Conservation (phyloP, 2,797 vertebrate species). For the Brachyalestes nurse region DNA sequence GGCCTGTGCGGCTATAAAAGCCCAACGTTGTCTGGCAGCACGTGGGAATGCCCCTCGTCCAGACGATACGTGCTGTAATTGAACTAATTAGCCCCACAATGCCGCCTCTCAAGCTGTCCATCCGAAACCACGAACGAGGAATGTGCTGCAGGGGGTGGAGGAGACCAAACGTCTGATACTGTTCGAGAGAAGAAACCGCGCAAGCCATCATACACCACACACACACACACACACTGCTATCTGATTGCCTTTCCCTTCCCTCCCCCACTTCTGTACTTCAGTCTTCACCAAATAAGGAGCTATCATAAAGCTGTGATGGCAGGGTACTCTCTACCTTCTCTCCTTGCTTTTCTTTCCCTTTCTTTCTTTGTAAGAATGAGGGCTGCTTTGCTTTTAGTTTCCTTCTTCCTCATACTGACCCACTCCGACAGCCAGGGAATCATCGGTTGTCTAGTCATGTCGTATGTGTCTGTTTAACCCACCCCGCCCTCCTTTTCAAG, state of each 20-base stretch:
- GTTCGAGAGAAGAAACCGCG: slow-evolving; percentile 45
- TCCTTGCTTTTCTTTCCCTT: slow-evolving; percentile 11
- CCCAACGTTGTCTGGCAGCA: slow-evolving; percentile 69
- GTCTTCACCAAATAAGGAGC: slow-evolving; percentile 56
- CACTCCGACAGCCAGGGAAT: slow-evolving; percentile 67
- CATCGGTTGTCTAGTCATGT: slow-evolving; percentile 58
- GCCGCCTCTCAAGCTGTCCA: slow-evolving; percentile 75
- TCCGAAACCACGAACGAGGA: slow-evolving; percentile 68
- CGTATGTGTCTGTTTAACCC: slow-evolving; percentile 52
- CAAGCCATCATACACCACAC: not conserved
- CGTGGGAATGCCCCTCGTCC: slow-evolving; percentile 56
- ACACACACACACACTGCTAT: slow-evolving; percentile 41
- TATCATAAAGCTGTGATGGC: slow-evolving; percentile 35
- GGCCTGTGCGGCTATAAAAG: slow-evolving; percentile 68
- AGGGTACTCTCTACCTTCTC: slow-evolving; percentile 28
- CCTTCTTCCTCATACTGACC: slow-evolving; percentile 78
- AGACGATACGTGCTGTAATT: slow-evolving; percentile 74
- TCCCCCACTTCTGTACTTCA: not conserved
- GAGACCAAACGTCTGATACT: slow-evolving; percentile 46
- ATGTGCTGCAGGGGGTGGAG: slow-evolving; percentile 69
- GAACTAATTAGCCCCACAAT: slow-evolving; percentile 79
- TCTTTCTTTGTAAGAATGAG: slow-evolving; percentile 37
- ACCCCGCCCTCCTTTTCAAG: not conserved
- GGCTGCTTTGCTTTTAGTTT: slow-evolving; percentile 40
- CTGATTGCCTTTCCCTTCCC: not conserved